phyloP scores from a whole-genome alignment of 2,797 vertebrate species.

The Parauchenoglanis punctatus region DNA sequence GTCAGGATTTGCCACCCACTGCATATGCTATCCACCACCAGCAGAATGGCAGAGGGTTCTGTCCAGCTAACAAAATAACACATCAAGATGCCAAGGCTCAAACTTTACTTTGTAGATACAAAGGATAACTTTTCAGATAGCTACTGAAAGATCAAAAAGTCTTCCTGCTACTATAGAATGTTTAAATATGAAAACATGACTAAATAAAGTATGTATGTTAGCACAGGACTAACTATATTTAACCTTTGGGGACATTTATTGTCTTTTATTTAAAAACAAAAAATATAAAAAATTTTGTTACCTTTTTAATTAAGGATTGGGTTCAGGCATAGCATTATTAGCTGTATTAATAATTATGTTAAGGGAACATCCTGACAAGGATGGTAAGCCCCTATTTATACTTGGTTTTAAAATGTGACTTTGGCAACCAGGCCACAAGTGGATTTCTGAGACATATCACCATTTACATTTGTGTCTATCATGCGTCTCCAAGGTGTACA shows the following conservation, averaged over 20 bases:
- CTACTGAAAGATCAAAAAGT: neutral
- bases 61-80: neutral
- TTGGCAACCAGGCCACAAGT: too few relatives aligned
- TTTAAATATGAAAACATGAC: neutral
- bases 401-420: too few relatives aligned
- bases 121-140: neutral
- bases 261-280: neutral
- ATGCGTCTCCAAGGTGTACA: too few relatives aligned
- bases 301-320: neutral
- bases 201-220: neutral
- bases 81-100: neutral
- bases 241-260: neutral
- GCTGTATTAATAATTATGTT: neutral
- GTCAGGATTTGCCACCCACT: conserved; percentile 13
- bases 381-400: neutral
- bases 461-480: too few relatives aligned
- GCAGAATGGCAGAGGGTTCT: conserved; percentile 30
- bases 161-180: neutral
- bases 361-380: too few relatives aligned
- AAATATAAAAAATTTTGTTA: neutral
- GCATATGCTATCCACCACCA: conserved; percentile 16
- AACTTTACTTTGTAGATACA: neutral
- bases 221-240: neutral
- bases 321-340: neutral
- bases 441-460: too few relatives aligned